These are phyloP conservation scores for Taurulus bubalis DNA, from an alignment of 2,113 vertebrate genomes.

Conservation along the genomic window DNA sequence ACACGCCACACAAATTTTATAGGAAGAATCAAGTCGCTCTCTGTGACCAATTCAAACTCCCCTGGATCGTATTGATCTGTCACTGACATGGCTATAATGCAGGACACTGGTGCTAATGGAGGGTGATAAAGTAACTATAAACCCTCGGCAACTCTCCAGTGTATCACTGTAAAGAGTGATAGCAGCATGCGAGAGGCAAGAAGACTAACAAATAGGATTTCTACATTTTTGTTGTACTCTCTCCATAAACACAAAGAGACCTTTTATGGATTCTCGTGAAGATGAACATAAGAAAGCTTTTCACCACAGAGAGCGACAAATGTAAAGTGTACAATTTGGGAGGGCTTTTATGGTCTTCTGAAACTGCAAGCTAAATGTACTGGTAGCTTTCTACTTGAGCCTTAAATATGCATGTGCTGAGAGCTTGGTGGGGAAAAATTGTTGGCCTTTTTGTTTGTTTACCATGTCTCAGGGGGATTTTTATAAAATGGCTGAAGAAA, in stretches of 20 bases:
- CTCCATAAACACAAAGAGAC: conserved; percentile 42
- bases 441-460: conserved; percentile 75
- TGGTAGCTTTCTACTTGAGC: conserved; percentile 50
- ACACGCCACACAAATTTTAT: conserved; percentile 63
- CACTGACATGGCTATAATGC: conserved; percentile 70
- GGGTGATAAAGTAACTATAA: conserved; percentile 73
- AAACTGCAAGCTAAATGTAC: conserved; percentile 35
- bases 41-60: conserved; percentile 54
- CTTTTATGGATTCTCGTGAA: conserved; percentile 49
- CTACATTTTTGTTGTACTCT: conserved; percentile 23
- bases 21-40: conserved; percentile 52
- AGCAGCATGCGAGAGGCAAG: conserved; percentile 14
- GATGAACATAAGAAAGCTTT: conserved; percentile 51
- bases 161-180: conserved; percentile 57
- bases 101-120: conserved; percentile 71
- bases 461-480: conserved; percentile 68
- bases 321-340: conserved; percentile 51
- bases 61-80: conserved; percentile 71
- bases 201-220: conserved; percentile 45
- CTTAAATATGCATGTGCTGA: conserved; percentile 71
- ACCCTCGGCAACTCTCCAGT: conserved; percentile 48
- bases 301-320: conserved; percentile 54
- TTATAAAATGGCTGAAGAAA: conserved; percentile 70
- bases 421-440: conserved; percentile 38
- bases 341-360: conserved; percentile 40